Evolutionary conservation across 2,888 invertebrate genomes (phyloP), one percentile per base, ranked within the genome.

Genomic region (Volucella inanis): DNA sequence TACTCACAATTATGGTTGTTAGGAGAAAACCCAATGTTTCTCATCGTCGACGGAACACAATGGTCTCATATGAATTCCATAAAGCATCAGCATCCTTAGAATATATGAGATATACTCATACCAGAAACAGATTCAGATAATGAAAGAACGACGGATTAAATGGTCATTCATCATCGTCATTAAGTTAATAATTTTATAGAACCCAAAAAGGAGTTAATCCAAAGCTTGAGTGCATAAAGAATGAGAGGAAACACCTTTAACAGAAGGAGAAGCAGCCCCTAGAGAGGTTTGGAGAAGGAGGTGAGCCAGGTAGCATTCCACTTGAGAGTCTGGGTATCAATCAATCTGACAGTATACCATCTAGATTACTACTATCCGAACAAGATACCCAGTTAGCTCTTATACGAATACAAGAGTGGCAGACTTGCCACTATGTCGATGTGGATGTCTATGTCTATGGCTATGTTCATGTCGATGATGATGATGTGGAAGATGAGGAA

Each of bases 111-210:
- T 31, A 31, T 31, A 31, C 31, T 31, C 6, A 31, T 31, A 31
- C 31, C 31, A 31, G 6, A 31, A 6, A 31, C 45, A 55, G 31
- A 39, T 38, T 18, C 52, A 61, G 54, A 74, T 80, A 67, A 80
- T 80, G 67, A 49, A 61, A 18, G 65, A 67, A 39, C 65, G 22
- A 65, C 52, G 31, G 54, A 54, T n/a, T 82, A 67, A 82, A 65
- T 67, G 76, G 59, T 45, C 71, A 77, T 82, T 77, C 71, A 76
- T 82, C 71, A 71, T 71, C 54, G 71, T 61, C 71, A 67, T 77
- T 61, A 76, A 61, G 43, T 71, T 82, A 65, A 76, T 82, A 77
- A 72, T 61, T 67, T 67, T 71, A 71, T 61, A 55, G 52, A 54
- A 49, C 52, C 54, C 49, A 14, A 76, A 71, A 82, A 77, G 76